Conservation (phyloP, 2,113 vertebrate species). For the Otocyon megalotis region DNA sequence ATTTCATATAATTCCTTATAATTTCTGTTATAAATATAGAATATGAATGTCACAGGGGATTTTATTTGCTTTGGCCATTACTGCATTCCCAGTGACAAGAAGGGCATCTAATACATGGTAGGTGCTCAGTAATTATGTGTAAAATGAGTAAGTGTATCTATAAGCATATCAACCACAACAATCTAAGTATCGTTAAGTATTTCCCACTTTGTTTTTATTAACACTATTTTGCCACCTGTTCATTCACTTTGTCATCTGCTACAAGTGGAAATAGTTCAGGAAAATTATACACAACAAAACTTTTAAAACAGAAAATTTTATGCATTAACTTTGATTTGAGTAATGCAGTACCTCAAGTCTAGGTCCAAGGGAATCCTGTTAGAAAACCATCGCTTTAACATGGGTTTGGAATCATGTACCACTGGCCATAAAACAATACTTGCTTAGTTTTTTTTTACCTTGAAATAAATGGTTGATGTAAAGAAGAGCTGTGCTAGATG, state of each 20-base stretch:
- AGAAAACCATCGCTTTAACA: not conserved
- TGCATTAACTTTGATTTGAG: conserved; percentile 37
- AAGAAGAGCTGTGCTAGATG: conserved; percentile 94
- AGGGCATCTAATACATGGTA: not conserved
- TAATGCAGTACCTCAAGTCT: not conserved
- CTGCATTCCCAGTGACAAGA: not conserved
- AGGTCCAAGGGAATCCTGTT: conserved; percentile 41
- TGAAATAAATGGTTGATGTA: conserved; percentile 94
- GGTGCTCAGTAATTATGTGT: conserved; percentile 5
- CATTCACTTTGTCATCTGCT: conserved; percentile 11
- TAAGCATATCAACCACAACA: conserved; percentile 42
- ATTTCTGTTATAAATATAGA: not conserved
- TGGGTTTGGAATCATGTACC: conserved; percentile 10
- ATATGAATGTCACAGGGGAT: not conserved
- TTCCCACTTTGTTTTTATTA: conserved; percentile 49
- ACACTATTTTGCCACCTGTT: conserved; percentile 30
- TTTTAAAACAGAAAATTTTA: conserved; percentile 49
- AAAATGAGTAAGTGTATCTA: conserved; percentile 44
- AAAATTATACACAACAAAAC: not conserved
- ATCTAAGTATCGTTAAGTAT: not conserved
- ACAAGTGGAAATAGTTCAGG: conserved; percentile 49
- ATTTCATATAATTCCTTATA: no score
- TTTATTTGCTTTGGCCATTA: conserved; percentile 51
- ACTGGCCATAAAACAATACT: not conserved
- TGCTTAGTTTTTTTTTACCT: conserved; percentile 88